Evolutionary conservation across 2,888 invertebrate species (phyloP), one percentile per base, ranked within the genome.

Genomic region (Prosapia bicincta): DNA sequence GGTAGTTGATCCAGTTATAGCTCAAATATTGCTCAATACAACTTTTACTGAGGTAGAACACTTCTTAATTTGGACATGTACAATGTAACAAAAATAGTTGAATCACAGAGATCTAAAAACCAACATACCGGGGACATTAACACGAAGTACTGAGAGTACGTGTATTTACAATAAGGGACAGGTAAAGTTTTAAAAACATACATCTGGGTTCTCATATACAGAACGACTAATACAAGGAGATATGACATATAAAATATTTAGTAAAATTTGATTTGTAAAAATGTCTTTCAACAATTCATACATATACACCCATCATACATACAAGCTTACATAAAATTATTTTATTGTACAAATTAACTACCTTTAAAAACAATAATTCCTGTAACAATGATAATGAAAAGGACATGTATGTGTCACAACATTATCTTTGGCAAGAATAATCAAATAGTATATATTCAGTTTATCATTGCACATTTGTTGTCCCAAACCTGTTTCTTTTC

Each of bases 401-500:
- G 23, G 66, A n/a, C n/a, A 71, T 28, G 30, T 28, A 38, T 38
- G 30, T 23, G 69, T 66, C 66, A 67, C 38, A 67, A 68, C 68
- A 26, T 32, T 38, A 43, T 74, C 74, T 74, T 74, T 74, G 74
- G 74, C 69, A 69, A 69, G 74, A 69, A 43, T 38, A 74, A 69
- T 24, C 26, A 28, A 25, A 72, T 66, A 74, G 15, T 20, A 74
- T 23, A n/a, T 1, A 69, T 38, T 38, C 23, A 73, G 43, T 5
- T 13, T 38, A 38, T 38, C 69, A 74, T 74, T 74, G 74, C 74
- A 74, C 74, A 74, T 74, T 74, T 74, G 43, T 43, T 74, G 74
- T 74, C 69, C 74, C 54, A 68, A 74, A 69, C 74, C 74, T 54
- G 20, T 69, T 74, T 69, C 26, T 30, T 20, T 43, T 68, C 25